These are phyloP conservation scores for Mercenaria mercenaria DNA, from an alignment of 1,140 invertebrate genomes.

Conservation along the genomic window DNA sequence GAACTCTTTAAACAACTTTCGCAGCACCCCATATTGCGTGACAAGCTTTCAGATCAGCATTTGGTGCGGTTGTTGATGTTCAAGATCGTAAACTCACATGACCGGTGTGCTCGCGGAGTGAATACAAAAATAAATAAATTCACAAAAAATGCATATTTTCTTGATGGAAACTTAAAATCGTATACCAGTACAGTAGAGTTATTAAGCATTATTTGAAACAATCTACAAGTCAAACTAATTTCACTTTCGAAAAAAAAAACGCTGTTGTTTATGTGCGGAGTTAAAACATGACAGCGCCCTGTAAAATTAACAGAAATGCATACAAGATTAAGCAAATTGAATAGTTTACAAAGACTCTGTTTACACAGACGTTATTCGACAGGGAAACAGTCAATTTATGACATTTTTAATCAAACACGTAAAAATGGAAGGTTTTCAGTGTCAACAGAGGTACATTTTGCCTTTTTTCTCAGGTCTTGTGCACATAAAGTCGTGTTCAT, in stretches of 20 bases:
- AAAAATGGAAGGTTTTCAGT: neutral
- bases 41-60: neutral
- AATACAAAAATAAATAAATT: constrained; percentile 13
- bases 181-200: too few species aligned
- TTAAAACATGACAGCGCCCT: constrained; percentile 73
- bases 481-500: too few species aligned
- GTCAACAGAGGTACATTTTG: constrained; percentile 9
- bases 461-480: too few species aligned
- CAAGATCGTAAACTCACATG: constrained; percentile 42
- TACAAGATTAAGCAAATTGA: neutral
- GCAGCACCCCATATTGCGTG: constrained; percentile 57
- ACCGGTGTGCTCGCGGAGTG: neutral
- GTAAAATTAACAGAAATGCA: constrained; percentile 8
- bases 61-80: constrained; percentile 36
- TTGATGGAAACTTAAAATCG: too few species aligned
- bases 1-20: constrained; percentile 56
- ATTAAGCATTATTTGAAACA: too few species aligned
- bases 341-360: constrained; percentile 2
- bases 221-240: too few species aligned
- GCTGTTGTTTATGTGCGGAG: constrained; percentile 43
- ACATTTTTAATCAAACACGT: constrained; percentile 30
- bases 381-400: constrained; percentile 47
- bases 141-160: too few species aligned
- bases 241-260: too few species aligned
- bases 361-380: constrained; percentile 38